Evolutionary conservation across 2,888 invertebrate species (phyloP).

Genomic region (Zhuqinia jingwanae): DNA sequence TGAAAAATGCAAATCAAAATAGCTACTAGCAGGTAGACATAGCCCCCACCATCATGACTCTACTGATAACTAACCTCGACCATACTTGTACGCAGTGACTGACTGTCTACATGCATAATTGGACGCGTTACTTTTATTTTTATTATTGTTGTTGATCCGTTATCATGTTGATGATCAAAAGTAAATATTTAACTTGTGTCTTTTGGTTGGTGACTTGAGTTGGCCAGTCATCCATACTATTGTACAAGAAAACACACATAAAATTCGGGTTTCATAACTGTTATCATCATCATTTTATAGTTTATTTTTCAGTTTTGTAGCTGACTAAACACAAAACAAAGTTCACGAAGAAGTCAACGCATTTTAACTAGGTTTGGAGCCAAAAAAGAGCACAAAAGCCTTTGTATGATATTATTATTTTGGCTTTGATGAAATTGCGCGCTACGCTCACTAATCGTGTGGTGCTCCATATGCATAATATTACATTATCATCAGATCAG

Average conservation of each 20-base stretch:
- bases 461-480: neutral
- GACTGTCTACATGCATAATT: neutral
- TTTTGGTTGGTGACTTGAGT: neutral
- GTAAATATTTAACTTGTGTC: neutral
- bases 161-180: neutral
- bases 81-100: neutral
- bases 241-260: neutral
- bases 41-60: too few relatives aligned
- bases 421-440: neutral
- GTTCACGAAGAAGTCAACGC: neutral
- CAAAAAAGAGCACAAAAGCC: neutral
- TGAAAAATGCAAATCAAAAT: neutral
- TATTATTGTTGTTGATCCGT: neutral
- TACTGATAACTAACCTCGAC: neutral
- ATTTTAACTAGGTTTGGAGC: conserved; percentile 9
- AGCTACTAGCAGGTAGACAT: neutral
- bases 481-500: neutral
- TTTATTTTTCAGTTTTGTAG: neutral
- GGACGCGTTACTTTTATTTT: neutral
- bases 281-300: neutral
- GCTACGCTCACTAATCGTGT: neutral
- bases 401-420: neutral
- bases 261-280: neutral
- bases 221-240: neutral
- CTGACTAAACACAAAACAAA: neutral